Evolutionary conservation across 2,888 invertebrate genomes (phyloP).

Genomic region (Lathronympha strigana): DNA sequence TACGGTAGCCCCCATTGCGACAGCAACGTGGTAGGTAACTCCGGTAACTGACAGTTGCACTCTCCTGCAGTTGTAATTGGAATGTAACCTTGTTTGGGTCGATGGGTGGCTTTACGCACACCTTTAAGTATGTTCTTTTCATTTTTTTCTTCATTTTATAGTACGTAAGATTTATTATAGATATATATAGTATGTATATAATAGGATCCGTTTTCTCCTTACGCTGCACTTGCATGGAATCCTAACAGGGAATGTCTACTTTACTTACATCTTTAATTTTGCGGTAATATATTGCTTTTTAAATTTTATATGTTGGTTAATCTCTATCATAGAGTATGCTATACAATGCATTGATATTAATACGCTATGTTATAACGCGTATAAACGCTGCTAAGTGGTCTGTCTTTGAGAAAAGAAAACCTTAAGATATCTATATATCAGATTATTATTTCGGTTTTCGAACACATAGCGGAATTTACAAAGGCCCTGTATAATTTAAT

Average conservation of each 20-base stretch:
- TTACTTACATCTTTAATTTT: slow-evolving; percentile 43
- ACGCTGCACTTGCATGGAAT: slow-evolving; percentile 78
- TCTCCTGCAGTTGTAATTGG: too few species aligned
- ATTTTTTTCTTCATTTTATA: neutral
- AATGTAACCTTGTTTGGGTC: too few species aligned
- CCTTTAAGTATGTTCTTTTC: neutral
- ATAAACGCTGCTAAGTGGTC: too few species aligned
- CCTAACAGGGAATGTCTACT: slow-evolving; percentile 73
- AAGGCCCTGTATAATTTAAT: neutral
- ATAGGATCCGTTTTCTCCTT: slow-evolving; percentile 54
- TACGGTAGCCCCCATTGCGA: too few species aligned
- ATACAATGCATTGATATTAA: neutral
- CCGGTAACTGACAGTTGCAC: too few species aligned
- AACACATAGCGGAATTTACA: too few species aligned
- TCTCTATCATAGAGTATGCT: neutral
- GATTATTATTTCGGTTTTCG: too few species aligned
- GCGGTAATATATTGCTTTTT: slow-evolving; percentile 36
- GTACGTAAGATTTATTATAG: slow-evolving; percentile 20
- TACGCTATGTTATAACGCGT: too few species aligned
- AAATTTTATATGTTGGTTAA: neutral
- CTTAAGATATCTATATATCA: too few species aligned
- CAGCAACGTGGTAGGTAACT: too few species aligned
- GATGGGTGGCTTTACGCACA: neutral
- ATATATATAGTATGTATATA: slow-evolving; percentile 5
- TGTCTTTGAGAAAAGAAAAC: too few species aligned